These are phyloP conservation scores for Nannoperca australis DNA, from an alignment of 2,797 vertebrate genomes.

Conservation along the genomic window DNA sequence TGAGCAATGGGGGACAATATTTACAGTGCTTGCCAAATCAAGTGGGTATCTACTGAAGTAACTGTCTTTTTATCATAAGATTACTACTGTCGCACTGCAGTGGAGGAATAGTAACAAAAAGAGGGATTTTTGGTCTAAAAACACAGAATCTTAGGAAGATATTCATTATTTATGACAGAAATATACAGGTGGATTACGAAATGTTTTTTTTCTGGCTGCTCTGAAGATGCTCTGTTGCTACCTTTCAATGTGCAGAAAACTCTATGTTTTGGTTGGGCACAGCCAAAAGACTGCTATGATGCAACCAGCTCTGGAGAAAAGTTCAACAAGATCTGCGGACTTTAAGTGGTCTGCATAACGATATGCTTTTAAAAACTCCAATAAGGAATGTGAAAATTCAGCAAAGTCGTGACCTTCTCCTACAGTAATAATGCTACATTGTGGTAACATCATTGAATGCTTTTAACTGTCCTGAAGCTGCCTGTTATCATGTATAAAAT, in stretches of 20 bases:
- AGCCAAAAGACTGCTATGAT: neutral
- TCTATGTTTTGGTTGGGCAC: neutral
- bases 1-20: neutral
- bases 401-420: neutral
- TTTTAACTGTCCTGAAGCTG: neutral
- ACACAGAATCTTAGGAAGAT: neutral
- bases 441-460: neutral
- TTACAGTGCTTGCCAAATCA: no score
- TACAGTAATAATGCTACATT: accelerated
- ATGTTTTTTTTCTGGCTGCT: neutral
- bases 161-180: neutral
- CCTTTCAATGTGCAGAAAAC: neutral
- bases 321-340: accelerated
- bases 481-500: neutral
- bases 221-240: neutral
- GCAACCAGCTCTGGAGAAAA: neutral
- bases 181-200: neutral
- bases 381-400: neutral
- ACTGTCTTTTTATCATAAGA: neutral
- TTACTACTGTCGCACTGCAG: neutral
- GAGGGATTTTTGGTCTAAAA: neutral
- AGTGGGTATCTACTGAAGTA: neutral
- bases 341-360: neutral
- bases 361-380: neutral
- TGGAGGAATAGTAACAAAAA: neutral